phyloP scores from a whole-genome alignment of 1,140 invertebrate species.

The Sarcophaga bullata region DNA sequence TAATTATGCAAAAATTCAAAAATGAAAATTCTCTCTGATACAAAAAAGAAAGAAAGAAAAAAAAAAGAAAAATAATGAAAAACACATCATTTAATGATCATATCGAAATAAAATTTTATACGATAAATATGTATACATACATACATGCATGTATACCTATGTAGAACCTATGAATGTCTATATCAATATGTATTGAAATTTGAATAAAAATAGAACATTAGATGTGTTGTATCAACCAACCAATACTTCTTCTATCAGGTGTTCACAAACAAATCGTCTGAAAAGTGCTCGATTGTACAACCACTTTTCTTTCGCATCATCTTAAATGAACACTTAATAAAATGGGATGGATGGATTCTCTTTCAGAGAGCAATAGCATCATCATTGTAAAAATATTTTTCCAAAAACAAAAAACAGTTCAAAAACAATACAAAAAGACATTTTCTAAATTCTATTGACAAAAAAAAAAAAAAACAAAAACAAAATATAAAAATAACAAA shows the following conservation, averaged over 20 bases:
- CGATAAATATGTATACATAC: too few relatives aligned
- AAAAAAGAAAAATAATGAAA: background rate
- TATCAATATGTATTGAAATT: too few relatives aligned
- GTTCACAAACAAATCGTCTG: background rate
- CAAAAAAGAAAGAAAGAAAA: background rate
- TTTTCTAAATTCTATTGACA: slow-evolving; percentile 22
- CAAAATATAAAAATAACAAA: background rate
- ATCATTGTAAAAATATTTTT: slow-evolving; percentile 11
- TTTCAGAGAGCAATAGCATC: background rate
- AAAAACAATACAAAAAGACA: background rate
- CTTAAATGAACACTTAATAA: too few relatives aligned
- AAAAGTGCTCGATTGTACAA: background rate
- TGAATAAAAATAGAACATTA: too few relatives aligned
- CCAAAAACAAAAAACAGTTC: background rate
- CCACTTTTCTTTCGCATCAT: background rate
- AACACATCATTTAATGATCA: background rate
- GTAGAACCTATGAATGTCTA: too few relatives aligned
- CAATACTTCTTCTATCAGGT: slow-evolving; percentile 6
- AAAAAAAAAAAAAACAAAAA: slow-evolving; percentile 20
- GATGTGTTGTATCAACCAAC: background rate
- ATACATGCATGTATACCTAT: too few relatives aligned
- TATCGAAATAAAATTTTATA: too few relatives aligned
- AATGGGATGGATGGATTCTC: background rate
- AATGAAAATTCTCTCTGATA: background rate
- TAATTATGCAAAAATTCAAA: slow-evolving; percentile 11